These are phyloP conservation scores for Metridium senile DNA, from an alignment of 92 coral and sea anemone species.

Conservation along the genomic window DNA sequence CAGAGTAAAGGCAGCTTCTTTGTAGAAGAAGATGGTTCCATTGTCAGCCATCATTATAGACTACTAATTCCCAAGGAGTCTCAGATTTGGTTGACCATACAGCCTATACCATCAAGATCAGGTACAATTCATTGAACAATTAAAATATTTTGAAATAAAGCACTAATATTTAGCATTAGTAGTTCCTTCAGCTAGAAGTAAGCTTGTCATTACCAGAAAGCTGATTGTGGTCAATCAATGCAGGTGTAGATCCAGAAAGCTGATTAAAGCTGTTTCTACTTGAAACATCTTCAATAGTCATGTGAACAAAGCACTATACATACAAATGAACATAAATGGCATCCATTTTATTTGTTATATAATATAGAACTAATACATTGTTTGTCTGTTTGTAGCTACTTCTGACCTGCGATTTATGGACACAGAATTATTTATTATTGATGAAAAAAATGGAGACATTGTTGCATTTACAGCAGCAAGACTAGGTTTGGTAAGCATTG, in stretches of 20 bases:
- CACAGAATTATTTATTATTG: conserved; percentile 71
- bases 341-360: too few species aligned
- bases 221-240: too few species aligned
- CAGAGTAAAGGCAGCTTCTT: conserved; percentile 88
- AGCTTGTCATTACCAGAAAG: too few species aligned
- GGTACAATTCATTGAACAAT: conserved; percentile 14
- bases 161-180: too few species aligned
- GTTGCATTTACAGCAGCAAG: conserved; percentile 82
- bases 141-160: too few species aligned
- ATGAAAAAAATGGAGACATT: conserved; percentile 70
- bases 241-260: too few species aligned
- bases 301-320: too few species aligned
- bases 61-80: conserved; percentile 74
- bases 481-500: conserved; percentile 71
- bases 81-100: conserved; percentile 84
- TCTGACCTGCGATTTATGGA: conserved; percentile 63
- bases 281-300: too few species aligned
- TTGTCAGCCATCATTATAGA: conserved; percentile 74
- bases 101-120: conserved; percentile 54
- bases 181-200: too few species aligned
- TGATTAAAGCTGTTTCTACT: too few species aligned
- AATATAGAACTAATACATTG: not conserved
- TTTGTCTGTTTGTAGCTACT: conserved; percentile 18
- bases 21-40: conserved; percentile 70
- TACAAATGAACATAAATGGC: too few species aligned